Percentiles rank a stretch among this genome's conserved stretches.
These are phyloP conservation scores for Emydura subglobosa DNA, from an alignment of 2,113 vertebrate species.

Conservation along the genomic window DNA sequence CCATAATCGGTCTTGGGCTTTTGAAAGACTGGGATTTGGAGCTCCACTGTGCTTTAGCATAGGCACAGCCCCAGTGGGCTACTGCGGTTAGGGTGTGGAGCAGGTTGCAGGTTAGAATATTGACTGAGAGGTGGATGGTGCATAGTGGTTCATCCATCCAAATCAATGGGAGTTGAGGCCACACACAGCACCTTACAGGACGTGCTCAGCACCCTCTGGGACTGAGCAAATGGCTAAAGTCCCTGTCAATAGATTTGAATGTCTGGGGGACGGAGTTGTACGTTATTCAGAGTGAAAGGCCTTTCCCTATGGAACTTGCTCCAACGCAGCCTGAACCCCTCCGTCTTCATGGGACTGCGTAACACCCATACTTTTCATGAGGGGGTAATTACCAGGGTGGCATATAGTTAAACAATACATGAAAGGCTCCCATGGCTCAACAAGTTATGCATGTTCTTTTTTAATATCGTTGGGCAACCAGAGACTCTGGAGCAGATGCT, in stretches of 20 bases:
- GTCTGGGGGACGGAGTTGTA: neutral
- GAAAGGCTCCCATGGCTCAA: fast-evolving
- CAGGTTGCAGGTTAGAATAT: neutral
- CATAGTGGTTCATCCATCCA: neutral
- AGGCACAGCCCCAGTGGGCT: neutral
- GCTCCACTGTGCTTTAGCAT: neutral
- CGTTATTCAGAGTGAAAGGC: neutral
- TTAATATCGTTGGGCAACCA: neutral
- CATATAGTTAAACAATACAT: neutral
- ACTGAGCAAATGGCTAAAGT: neutral
- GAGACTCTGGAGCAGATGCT: neutral
- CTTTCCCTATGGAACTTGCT: neutral
- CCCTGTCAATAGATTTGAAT: neutral
- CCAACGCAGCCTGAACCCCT: fast-evolving
- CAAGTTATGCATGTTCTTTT: neutral
- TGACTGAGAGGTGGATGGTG: fast-evolving
- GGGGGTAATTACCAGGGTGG: neutral
- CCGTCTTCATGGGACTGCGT: neutral
- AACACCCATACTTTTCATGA: neutral
- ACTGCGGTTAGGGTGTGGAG: neutral
- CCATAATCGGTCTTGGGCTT: neutral
- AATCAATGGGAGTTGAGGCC: fast-evolving
- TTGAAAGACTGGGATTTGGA: neutral
- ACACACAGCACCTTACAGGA: neutral
- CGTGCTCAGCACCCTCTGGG: neutral